Percentiles rank a stretch among this genome's conserved stretches.
Evolutionary conservation across 2,113 vertebrate genomes (phyloP).

Genomic region (Podarcis muralis): DNA sequence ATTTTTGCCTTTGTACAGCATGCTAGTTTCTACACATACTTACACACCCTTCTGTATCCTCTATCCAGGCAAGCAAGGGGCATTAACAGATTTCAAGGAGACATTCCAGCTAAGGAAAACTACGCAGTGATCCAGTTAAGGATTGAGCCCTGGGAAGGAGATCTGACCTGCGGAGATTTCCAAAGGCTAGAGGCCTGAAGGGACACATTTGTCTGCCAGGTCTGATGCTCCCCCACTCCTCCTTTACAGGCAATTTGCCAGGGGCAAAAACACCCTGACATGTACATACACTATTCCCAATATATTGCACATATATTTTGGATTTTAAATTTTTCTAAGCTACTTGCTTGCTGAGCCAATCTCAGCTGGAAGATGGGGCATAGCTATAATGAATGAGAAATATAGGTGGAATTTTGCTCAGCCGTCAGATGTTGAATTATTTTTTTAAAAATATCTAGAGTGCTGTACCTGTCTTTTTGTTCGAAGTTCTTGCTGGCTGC

Average conservation of each 20-base stretch:
- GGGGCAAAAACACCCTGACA: neutral
- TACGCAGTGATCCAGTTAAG: too few relatives aligned
- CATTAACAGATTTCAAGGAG: too few relatives aligned
- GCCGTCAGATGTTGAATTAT: neutral
- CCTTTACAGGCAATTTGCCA: neutral
- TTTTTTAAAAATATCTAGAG: neutral
- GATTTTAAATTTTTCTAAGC: too few relatives aligned
- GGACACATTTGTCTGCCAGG: too few relatives aligned
- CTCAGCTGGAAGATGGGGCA: neutral
- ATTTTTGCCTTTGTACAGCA: too few relatives aligned
- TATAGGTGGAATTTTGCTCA: neutral
- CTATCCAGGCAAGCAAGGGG: too few relatives aligned
- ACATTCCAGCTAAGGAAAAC: too few relatives aligned
- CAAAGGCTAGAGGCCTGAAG: too few relatives aligned
- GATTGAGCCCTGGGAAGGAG: too few relatives aligned
- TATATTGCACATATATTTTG: neutral
- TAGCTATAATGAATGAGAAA: neutral
- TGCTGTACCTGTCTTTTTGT: conserved; percentile 84
- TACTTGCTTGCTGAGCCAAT: neutral
- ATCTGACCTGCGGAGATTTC: too few relatives aligned
- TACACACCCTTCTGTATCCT: too few relatives aligned
- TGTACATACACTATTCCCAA: neutral
- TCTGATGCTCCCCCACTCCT: neutral
- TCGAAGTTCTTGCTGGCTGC: conserved; percentile 83
- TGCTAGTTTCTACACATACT: too few relatives aligned